Evolutionary conservation across 2,888 invertebrate genomes (phyloP), one percentile per base, ranked within the genome.

Genomic region (Amiota communis): DNA sequence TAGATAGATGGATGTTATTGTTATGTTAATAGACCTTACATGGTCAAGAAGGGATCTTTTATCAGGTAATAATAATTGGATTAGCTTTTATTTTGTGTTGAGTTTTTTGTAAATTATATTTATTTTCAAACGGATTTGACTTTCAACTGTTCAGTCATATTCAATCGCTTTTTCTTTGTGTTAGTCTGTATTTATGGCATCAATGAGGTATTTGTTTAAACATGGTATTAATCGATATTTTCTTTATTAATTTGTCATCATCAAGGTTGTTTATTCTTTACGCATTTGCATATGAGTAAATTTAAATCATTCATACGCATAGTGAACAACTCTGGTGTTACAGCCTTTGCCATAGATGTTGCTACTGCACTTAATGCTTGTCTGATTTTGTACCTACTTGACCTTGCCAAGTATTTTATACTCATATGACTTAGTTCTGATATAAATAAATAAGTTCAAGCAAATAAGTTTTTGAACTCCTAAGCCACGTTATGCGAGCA

Each of bases 261-360:
- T 11, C 49, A 53, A 64, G 23, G 65, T 11, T 63, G 15, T 68
- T 56, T 36, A 70, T 74, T 15, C 13, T n/a, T 53, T 70, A 67
- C 77, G 72, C 74, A 70, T 76, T 46, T 70, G 76, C 72, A 74
- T 77, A 76, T 23, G 61, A 46, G 46, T 63, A 77, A 83, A 77
- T 80, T 75, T 74, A 83, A 81, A 84, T 81, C 76, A 80, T 82
- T 77, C 78, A 84, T 80, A 80, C 80, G 84, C 73, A 59, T 72
- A 79, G 51, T 4, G 51, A 2, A 23, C 23, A 23, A 23, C 23
- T 3, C 23, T 23, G 3, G 1, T 23, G 1, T 23, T 23, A 23
- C 23, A 2, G 23, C 51, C 1, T 51, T 51, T 11, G n/a, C 53
- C 4, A 3, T 0, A 8, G n/a, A n/a, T n/a, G 12, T n/a, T 51